Evolutionary conservation across 2,113 vertebrate genomes (phyloP).

Genomic region (Spea bombifrons): DNA sequence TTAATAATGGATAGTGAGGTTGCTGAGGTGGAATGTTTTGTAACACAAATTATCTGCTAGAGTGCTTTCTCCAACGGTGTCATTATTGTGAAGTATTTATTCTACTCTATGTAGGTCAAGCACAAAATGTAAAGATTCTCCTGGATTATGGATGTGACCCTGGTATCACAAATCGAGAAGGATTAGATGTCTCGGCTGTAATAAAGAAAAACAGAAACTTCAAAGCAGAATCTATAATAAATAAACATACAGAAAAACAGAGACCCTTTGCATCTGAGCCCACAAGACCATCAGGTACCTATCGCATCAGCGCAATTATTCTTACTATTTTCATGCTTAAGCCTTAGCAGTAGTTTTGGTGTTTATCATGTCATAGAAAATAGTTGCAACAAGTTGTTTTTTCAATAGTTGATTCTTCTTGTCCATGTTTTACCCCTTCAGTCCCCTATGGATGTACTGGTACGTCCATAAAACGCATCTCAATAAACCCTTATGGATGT

Average conservation of each 20-base stretch:
- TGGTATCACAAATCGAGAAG: slow-evolving; percentile 57
- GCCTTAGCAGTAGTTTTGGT: too few species aligned
- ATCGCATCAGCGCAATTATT: not conserved
- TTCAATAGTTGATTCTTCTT: too few species aligned
- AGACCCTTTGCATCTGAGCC: not conserved
- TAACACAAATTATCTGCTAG: not conserved
- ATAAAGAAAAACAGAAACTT: slow-evolving; percentile 74
- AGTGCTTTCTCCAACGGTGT: too few species aligned
- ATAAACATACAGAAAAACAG: slow-evolving; percentile 55
- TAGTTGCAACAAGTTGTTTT: not conserved
- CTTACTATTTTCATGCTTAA: too few species aligned
- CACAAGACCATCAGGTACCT: slow-evolving; percentile 60
- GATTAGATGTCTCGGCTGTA: slow-evolving; percentile 59
- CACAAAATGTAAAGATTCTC: slow-evolving; percentile 72
- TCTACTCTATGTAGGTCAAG: slow-evolving; percentile 60
- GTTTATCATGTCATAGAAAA: too few species aligned
- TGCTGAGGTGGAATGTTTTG: too few species aligned
- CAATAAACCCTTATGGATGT: too few species aligned
- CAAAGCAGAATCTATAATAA: slow-evolving; percentile 63
- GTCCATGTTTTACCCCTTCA: too few species aligned
- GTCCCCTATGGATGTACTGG: too few species aligned
- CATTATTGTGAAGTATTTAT: slow-evolving; percentile 8
- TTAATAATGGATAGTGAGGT: too few species aligned
- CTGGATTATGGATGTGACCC: slow-evolving; percentile 67
- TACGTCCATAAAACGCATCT: too few species aligned